A percentile compares a stretch with the other conserved stretches of the same genome.
Conservation (phyloP, 2,888 invertebrate genomes). For the Agrilus mali region DNA sequence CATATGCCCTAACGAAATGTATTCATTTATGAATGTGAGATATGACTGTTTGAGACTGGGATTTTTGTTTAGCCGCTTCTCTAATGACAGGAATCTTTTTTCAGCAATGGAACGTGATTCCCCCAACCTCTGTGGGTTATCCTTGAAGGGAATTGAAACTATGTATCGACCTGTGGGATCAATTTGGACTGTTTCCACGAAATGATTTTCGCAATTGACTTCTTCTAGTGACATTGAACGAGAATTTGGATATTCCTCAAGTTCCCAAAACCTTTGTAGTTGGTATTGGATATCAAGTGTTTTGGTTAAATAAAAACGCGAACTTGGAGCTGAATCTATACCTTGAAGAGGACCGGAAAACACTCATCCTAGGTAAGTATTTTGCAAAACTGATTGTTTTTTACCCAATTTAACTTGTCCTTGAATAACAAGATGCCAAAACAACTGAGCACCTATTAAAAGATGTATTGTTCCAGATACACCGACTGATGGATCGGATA, state of each 20-base stretch:
- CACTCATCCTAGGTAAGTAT: slow-evolving; percentile 5
- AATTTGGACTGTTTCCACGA: neutral
- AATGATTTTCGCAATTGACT: slow-evolving; percentile 6
- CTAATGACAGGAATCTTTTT: neutral
- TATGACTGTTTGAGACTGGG: neutral
- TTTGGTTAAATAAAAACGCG: neutral
- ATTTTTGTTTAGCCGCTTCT: slow-evolving; percentile 1
- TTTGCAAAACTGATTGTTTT: slow-evolving; percentile 1
- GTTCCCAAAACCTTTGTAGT: slow-evolving; percentile 4
- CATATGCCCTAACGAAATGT: slow-evolving; percentile 4
- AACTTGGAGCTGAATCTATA: neutral
- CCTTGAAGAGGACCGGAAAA: neutral
- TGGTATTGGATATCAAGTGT: neutral
- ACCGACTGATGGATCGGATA: slow-evolving; percentile 1
- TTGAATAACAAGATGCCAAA: too few species aligned
- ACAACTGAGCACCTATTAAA: slow-evolving; percentile 6
- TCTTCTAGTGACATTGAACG: neutral
- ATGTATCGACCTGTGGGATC: slow-evolving; percentile 1
- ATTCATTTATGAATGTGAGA: slow-evolving; percentile 3
- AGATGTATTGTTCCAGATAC: slow-evolving; percentile 1
- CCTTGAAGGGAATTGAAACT: slow-evolving; percentile 5
- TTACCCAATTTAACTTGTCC: neutral
- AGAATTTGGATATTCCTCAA: neutral
- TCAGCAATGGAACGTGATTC: slow-evolving; percentile 1
- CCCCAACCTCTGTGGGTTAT: neutral